phyloP scores from a whole-genome alignment of 2,797 vertebrate genomes.

The Lateolabrax maculatus region DNA sequence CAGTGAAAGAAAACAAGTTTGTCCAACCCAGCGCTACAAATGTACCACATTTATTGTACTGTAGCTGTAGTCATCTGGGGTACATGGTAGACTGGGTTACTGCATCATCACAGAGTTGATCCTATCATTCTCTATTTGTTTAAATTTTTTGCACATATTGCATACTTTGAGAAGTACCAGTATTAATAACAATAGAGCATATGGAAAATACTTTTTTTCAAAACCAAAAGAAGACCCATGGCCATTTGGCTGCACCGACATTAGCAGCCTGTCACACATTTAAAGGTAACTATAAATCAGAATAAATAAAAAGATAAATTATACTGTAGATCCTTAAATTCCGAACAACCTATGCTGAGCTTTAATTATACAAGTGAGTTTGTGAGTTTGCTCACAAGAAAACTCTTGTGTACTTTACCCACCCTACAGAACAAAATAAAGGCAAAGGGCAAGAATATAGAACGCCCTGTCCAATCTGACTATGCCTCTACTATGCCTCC shows the following conservation, averaged over 20 bases:
- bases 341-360: not conserved
- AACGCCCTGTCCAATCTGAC: conserved; percentile 1
- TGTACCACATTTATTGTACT: not conserved
- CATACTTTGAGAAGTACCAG: not conserved
- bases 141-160: not conserved
- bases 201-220: not conserved
- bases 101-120: not conserved
- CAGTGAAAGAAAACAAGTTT: conserved; percentile 7
- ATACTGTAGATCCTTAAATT: not conserved
- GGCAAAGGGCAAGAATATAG: conserved; percentile 12
- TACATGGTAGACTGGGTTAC: not conserved
- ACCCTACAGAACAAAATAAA: conserved; percentile 10
- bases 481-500: not conserved
- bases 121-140: not conserved
- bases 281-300: not conserved
- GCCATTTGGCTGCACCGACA: not conserved
- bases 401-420: not conserved
- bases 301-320: too few species aligned
- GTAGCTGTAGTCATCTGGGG: not conserved
- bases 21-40: not conserved
- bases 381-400: not conserved
- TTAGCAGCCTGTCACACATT: not conserved
- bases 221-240: not conserved
- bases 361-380: too few species aligned
- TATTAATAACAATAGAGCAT: not conserved